phyloP scores from a whole-genome alignment of 2,888 invertebrate species.

The Hypena proboscidalis region DNA sequence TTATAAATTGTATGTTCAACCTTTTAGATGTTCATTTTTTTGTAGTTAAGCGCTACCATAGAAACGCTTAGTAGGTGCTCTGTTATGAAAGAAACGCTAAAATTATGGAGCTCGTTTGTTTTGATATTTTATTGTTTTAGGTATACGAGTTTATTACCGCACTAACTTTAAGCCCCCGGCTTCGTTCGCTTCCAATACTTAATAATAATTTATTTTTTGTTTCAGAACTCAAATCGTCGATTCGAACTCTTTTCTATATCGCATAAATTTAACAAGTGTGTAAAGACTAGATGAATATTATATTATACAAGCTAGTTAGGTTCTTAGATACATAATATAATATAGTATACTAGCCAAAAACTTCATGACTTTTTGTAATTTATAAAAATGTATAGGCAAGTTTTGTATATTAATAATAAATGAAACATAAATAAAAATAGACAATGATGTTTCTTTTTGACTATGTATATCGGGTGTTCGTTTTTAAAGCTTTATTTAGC shows the following conservation, averaged over 20 bases:
- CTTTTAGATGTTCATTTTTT: no score
- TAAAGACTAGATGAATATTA: slow-evolving; percentile 68
- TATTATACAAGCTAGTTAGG: slow-evolving; percentile 60
- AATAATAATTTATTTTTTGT: slow-evolving; percentile 31
- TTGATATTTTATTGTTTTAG: no score
- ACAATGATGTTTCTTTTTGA: slow-evolving; percentile 69
- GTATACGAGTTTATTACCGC: no score
- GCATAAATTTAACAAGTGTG: slow-evolving; percentile 65
- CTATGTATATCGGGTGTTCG: no score
- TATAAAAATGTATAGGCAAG: slow-evolving; percentile 72
- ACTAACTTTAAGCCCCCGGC: no score
- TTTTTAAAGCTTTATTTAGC: no score
- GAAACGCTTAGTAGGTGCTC: no score
- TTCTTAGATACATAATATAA: slow-evolving; percentile 57
- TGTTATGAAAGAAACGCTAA: no score
- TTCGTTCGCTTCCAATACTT: no score
- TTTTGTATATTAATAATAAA: slow-evolving; percentile 73
- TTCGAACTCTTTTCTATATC: slow-evolving; percentile 43
- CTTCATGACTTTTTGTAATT: slow-evolving; percentile 67
- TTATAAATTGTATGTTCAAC: no score
- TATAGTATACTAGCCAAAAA: slow-evolving; percentile 52
- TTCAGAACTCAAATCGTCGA: slow-evolving; percentile 45
- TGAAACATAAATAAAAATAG: slow-evolving; percentile 81
- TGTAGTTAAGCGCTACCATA: no score
- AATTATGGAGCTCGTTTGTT: no score